Conservation (phyloP, 2,113 vertebrate genomes). For the Eolophus roseicapilla region DNA sequence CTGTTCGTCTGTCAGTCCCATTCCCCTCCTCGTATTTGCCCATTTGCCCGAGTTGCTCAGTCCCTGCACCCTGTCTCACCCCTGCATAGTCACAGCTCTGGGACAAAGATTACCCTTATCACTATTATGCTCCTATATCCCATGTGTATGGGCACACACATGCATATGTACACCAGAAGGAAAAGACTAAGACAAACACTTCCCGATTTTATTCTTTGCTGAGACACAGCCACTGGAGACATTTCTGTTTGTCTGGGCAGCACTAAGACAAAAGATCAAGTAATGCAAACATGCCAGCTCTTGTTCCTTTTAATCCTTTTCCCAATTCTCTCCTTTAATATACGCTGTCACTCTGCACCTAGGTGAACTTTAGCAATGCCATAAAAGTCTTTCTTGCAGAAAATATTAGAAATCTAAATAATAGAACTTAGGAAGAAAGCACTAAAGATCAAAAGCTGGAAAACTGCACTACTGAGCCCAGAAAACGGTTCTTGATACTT, state of each 20-base stretch:
- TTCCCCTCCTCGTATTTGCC: fast-evolving
- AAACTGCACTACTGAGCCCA: background rate
- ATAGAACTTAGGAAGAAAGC: background rate
- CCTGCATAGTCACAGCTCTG: background rate
- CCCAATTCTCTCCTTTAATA: background rate
- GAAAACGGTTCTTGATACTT: background rate
- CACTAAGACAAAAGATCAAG: background rate
- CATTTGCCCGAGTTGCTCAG: fast-evolving
- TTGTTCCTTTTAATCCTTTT: background rate
- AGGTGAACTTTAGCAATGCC: background rate
- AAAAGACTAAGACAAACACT: background rate
- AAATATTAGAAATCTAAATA: background rate
- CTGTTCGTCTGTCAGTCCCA: background rate
- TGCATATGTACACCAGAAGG: background rate
- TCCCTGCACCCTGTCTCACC: background rate
- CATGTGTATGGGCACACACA: background rate
- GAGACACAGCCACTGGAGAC: background rate
- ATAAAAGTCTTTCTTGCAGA: background rate
- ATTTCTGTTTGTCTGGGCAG: background rate
- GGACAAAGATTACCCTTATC: background rate
- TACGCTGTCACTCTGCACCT: background rate
- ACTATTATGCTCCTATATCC: background rate
- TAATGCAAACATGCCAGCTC: background rate
- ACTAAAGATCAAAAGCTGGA: background rate
- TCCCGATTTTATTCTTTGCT: background rate